Conservation (phyloP, 2,113 vertebrate genomes). For the Colaptes auratus region DNA sequence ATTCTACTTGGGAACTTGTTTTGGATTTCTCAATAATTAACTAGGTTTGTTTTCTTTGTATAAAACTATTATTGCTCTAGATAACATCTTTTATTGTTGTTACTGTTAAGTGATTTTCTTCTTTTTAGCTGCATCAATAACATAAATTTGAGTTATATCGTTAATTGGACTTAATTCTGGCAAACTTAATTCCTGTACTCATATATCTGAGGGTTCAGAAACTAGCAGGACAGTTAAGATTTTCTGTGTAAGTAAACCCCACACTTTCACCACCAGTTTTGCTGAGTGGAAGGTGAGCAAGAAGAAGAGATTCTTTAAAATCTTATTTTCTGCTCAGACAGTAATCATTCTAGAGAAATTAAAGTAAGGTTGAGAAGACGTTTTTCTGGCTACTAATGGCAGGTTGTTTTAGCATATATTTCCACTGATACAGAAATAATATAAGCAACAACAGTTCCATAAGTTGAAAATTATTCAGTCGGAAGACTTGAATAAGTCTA, state of each 20-base stretch:
- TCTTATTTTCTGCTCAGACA: not conserved
- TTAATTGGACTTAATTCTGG: not conserved
- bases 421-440: not conserved
- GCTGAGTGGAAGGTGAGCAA: not conserved
- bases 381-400: not conserved
- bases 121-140: not conserved
- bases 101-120: not conserved
- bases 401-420: not conserved
- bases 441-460: not conserved
- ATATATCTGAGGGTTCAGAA: not conserved
- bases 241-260: not conserved
- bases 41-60: not conserved
- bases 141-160: not conserved
- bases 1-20: not conserved
- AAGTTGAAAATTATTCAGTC: not conserved
- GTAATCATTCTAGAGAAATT: not conserved
- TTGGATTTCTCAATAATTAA: not conserved
- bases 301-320: not conserved
- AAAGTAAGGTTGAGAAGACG: fast-evolving
- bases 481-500: not conserved
- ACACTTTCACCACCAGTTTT: not conserved
- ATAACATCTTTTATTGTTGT: not conserved
- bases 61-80: not conserved
- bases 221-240: not conserved
- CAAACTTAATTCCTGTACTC: not conserved